Percentiles rank a stretch among this genome's conserved stretches.
Conservation (phyloP, 92 coral and sea anemone genomes). For the Parazoanthus swiftii region DNA sequence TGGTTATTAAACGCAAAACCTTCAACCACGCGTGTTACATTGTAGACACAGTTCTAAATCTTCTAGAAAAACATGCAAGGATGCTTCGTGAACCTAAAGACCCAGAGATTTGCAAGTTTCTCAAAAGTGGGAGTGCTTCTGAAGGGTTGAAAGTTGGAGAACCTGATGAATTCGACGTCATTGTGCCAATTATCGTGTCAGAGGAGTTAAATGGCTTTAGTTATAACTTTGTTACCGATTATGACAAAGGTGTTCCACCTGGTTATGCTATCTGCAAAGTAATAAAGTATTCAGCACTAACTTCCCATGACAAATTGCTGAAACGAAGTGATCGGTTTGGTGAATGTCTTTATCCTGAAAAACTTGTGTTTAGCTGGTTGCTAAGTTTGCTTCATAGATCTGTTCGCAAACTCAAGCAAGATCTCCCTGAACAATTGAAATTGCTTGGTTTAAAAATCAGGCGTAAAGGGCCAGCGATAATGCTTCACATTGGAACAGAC, state of each 20-base stretch:
- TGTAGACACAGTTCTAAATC: conserved; percentile 11
- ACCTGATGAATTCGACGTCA: conserved; percentile 40
- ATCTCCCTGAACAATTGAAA: conserved; percentile 27
- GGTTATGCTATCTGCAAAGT: conserved; percentile 38
- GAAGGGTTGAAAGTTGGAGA: conserved; percentile 38
- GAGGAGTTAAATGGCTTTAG: background rate
- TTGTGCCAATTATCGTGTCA: conserved; percentile 14
- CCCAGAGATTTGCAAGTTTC: conserved; percentile 23
- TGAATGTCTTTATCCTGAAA: conserved; percentile 29
- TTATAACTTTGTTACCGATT: conserved; percentile 17
- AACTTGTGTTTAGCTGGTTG: conserved; percentile 35
- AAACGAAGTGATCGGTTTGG: conserved; percentile 26
- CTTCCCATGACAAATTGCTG: background rate
- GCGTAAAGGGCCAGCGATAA: conserved; percentile 28
- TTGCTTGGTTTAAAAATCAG: conserved; percentile 1
- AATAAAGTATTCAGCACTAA: background rate
- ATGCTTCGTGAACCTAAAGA: conserved; percentile 2
- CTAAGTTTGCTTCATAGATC: conserved; percentile 13
- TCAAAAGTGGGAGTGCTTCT: conserved; percentile 31
- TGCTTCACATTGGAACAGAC: conserved; percentile 20
- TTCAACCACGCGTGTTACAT: conserved; percentile 11
- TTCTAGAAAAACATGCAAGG: background rate
- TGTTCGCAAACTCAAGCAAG: conserved; percentile 12
- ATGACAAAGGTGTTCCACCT: conserved; percentile 21
- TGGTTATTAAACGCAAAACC: conserved; percentile 1